Base-by-base conservation (phyloP, 2,797 vertebrate genomes). In the Hippoglossus hippoglossus region DNA sequence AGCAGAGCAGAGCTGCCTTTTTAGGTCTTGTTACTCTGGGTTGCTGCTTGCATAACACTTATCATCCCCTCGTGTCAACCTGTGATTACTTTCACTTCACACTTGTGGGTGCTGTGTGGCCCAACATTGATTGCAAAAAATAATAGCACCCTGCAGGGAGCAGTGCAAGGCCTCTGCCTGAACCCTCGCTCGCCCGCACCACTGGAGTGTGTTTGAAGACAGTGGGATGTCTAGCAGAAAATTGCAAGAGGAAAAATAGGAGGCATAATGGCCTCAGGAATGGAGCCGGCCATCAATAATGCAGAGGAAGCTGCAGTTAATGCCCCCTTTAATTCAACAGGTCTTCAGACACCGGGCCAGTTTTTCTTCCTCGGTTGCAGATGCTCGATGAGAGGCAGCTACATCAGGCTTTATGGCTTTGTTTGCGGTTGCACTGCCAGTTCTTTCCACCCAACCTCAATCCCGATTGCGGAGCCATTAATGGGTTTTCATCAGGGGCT, bases 301-400 rank as follows among this genome's bases (percentile, higher is more conserved):
- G 90, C 89, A 94, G 91, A 78, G 64, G 88, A 90, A 86, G 83
- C 85, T 72, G 89, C 88, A 77, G 86, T 87, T 91, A 93, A 91
- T 92, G 90, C 90, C 84, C 80, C 81, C 87, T 87, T 93, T 92
- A 92, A 91, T 92, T 92, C 92, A 92, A 93, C 91, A 93, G 90
- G 91, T 94, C 88, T 80, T 77, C 81, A 89, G 87, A 91, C 85
- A 64, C 63, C 26, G 22, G 41, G 80, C 80, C 86, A 80, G 87
- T 90, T 90, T 87, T 83, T 89, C 80, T 85, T 86, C 80, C 82
- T 72, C 59, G 26, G 81, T 75, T 71, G 71, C 75, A 77, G 83
- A 86, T 63, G 81, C 79, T 89, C 44, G 21, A 79, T 80, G 71
- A 84, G 85, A 86, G 65, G 79, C 85, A 52, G 78, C 83, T 87